phyloP scores from a whole-genome alignment of 2,888 invertebrate species.

The Synergus japonicus region DNA sequence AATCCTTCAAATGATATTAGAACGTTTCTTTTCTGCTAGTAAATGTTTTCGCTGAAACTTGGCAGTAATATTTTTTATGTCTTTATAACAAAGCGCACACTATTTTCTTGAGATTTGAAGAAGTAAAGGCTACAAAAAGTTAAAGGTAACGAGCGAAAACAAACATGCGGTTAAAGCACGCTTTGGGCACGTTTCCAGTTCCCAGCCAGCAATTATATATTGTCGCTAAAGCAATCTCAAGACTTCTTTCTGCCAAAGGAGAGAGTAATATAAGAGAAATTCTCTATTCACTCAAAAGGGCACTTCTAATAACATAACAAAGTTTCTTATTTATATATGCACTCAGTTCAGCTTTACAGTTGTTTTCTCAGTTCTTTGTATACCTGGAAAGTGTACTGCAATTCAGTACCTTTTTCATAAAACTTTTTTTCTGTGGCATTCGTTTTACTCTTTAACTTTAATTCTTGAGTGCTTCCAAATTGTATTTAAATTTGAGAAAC shows the following conservation, averaged over 20 bases:
- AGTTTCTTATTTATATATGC: not conserved
- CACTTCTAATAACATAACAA: not conserved
- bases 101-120: not conserved
- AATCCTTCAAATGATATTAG: too few species aligned
- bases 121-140: not conserved
- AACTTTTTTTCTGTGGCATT: not conserved
- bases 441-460: not conserved
- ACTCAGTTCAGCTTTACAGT: not conserved
- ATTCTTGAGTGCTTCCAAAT: too few species aligned
- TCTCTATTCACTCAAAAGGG: not conserved
- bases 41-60: not conserved
- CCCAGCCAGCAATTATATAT: not conserved
- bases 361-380: not conserved
- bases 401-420: too few species aligned
- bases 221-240: slow-evolving; percentile 10
- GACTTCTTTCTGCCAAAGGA: not conserved
- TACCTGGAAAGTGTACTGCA: not conserved
- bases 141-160: slow-evolving; percentile 9
- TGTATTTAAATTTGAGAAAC: too few species aligned
- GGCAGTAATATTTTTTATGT: not conserved
- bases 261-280: not conserved
- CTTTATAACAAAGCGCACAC: not conserved
- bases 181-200: slow-evolving; percentile 18
- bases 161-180: slow-evolving; percentile 16
- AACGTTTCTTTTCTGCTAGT: not conserved